phyloP scores from a whole-genome alignment of 2,113 vertebrate genomes.

The Fulica atra region DNA sequence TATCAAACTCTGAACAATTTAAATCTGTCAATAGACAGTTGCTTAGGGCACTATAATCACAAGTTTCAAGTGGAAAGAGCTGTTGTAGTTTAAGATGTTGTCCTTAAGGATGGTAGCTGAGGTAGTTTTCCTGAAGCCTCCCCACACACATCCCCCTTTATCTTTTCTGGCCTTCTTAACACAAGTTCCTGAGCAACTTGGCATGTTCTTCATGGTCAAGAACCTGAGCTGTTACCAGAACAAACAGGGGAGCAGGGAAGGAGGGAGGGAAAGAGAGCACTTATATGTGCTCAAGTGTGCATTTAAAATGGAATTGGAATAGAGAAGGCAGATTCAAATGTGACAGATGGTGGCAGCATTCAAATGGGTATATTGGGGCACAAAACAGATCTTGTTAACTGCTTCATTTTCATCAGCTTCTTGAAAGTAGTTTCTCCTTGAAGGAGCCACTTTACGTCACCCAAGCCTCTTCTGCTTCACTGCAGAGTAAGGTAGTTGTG shows the following conservation, averaged over 20 bases:
- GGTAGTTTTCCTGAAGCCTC: not conserved
- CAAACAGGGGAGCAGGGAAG: not conserved
- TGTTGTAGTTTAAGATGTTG: not conserved
- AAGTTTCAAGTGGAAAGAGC: not conserved
- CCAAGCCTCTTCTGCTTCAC: not conserved
- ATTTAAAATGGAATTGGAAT: not conserved
- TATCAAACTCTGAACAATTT: not conserved
- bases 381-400: not conserved
- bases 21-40: not conserved
- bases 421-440: not conserved
- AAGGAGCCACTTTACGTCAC: not conserved
- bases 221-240: not conserved
- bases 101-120: not conserved
- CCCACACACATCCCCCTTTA: not conserved
- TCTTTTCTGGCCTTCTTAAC: not conserved
- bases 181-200: not conserved
- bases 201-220: not conserved
- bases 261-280: not conserved
- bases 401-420: not conserved
- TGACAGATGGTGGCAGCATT: not conserved
- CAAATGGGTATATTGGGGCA: not conserved
- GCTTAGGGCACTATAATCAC: not conserved
- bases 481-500: not conserved
- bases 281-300: rapidly evolving
- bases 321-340: not conserved